Evolutionary conservation across 2,113 vertebrate genomes (phyloP).

Genomic region (Pseudorectes ferrugineus): DNA sequence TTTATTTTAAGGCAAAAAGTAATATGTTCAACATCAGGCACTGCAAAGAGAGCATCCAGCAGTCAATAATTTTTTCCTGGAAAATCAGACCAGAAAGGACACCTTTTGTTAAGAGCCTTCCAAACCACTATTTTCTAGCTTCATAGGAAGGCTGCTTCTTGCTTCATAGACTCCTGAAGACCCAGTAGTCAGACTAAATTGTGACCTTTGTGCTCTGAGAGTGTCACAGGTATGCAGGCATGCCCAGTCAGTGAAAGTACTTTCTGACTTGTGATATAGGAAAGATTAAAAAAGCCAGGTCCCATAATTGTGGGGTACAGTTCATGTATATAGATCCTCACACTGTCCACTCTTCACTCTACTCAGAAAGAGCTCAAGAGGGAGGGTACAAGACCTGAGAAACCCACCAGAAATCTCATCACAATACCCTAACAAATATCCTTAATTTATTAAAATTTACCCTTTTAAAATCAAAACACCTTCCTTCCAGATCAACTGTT

Average conservation of each 20-base stretch:
- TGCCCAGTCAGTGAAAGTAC: background rate
- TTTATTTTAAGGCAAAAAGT: background rate
- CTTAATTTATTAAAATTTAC: background rate
- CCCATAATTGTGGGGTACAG: background rate
- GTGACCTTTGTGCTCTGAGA: background rate
- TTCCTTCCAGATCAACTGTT: background rate
- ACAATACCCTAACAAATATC: background rate
- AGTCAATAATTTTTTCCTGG: background rate
- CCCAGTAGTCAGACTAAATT: background rate
- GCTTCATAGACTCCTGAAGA: background rate
- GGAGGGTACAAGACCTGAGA: background rate
- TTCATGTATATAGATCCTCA: background rate
- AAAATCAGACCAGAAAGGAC: background rate
- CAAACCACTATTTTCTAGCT: background rate
- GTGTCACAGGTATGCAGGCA: background rate
- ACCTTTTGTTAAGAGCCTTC: background rate
- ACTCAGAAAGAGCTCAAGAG: background rate
- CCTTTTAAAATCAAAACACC: background rate
- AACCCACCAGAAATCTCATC: background rate
- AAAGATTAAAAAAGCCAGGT: background rate
- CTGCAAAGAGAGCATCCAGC: background rate
- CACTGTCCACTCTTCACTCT: background rate
- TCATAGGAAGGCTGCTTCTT: background rate
- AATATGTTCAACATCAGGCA: background rate
- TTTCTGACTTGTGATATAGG: background rate